These are phyloP conservation scores for Xenopus petersii DNA, from an alignment of 2,797 vertebrate genomes.

Conservation along the genomic window DNA sequence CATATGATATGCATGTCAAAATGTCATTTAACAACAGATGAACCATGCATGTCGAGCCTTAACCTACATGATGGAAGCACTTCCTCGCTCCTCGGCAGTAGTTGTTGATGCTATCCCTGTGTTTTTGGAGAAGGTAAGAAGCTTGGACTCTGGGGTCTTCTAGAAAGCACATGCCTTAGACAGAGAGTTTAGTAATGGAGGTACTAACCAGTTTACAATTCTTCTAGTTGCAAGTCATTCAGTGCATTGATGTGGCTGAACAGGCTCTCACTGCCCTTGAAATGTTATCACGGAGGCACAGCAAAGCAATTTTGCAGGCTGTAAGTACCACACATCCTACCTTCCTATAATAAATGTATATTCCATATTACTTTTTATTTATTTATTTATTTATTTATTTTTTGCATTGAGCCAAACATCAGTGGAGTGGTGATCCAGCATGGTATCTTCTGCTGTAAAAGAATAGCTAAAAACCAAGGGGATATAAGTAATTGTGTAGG, in stretches of 20 bases:
- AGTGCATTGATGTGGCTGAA: constrained; percentile 98
- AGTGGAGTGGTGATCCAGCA: too few relatives aligned
- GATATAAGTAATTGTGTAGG: too few relatives aligned
- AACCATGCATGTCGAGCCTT: constrained; percentile 97
- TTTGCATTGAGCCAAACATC: too few relatives aligned
- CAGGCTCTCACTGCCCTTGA: constrained; percentile 96
- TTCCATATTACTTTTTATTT: too few relatives aligned
- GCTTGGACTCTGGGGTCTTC: neutral
- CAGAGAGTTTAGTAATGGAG: neutral
- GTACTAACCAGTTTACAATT: constrained; percentile 15
- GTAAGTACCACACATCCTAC: constrained; percentile 69
- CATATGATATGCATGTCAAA: too few relatives aligned
- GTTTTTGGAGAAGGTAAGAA: constrained; percentile 94
- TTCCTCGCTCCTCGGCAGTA: constrained; percentile 96
- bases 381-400: too few relatives aligned
- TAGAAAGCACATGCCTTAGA: neutral
- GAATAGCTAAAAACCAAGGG: too few relatives aligned
- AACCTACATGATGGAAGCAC: constrained; percentile 99
- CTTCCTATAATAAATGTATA: too few relatives aligned
- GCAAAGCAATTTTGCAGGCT: constrained; percentile 98
- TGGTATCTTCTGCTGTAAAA: too few relatives aligned
- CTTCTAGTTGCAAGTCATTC: constrained; percentile 93
- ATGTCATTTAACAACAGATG: constrained; percentile 73
- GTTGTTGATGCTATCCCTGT: constrained; percentile 98
- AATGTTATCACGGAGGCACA: constrained; percentile 97